phyloP scores from a whole-genome alignment of 2,113 vertebrate genomes.

The Zosterops japonicus region DNA sequence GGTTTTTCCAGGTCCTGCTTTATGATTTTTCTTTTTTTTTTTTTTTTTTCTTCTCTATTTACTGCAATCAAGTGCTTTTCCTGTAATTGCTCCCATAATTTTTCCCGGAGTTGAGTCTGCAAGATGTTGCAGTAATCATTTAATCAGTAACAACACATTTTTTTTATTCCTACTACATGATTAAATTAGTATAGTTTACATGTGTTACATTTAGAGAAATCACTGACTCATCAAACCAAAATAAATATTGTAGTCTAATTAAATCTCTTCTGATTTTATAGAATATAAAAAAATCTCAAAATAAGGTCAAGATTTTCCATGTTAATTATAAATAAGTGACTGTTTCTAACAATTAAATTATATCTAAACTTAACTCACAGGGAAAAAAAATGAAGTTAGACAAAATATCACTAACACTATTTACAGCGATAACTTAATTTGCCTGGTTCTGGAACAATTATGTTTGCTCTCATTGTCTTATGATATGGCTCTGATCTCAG shows the following conservation, averaged over 20 bases:
- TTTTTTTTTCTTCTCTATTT: background rate
- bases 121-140: slow-evolving; percentile 40
- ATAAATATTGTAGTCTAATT: slow-evolving; percentile 35
- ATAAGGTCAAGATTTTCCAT: background rate
- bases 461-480: background rate
- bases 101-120: slow-evolving; percentile 16
- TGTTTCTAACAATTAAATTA: background rate
- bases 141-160: slow-evolving; percentile 51
- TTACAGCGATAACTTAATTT: slow-evolving; percentile 5
- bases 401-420: background rate
- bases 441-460: background rate
- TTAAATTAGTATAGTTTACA: slow-evolving; percentile 50
- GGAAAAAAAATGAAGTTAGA: background rate
- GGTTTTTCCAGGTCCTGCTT: background rate
- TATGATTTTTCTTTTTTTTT: background rate
- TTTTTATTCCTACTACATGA: slow-evolving; percentile 16
- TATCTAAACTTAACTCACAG: background rate
- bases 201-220: slow-evolving; percentile 21
- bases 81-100: slow-evolving; percentile 45
- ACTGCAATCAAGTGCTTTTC: slow-evolving; percentile 23
- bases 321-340: background rate
- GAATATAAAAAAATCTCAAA: background rate
- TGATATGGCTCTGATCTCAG: background rate
- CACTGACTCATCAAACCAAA: slow-evolving; percentile 37
- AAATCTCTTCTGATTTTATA: background rate